Evolutionary conservation across 1,140 invertebrate genomes (phyloP).

Genomic region (Ectropis grisescens): DNA sequence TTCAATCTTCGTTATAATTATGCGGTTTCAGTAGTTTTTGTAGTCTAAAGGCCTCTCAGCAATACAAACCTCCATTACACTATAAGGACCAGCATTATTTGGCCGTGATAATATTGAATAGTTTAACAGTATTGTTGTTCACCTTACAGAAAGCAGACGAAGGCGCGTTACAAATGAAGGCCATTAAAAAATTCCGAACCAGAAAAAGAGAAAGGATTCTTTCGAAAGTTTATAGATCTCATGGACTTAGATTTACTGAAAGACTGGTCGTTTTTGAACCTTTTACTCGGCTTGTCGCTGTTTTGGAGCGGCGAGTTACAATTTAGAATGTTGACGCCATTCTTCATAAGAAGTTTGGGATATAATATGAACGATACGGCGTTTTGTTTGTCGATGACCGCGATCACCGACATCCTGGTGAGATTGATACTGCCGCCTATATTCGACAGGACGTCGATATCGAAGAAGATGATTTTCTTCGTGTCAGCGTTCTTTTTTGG

Average conservation of each 20-base stretch:
- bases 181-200: conserved; percentile 48
- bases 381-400: conserved; percentile 79
- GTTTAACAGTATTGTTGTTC: too few species aligned
- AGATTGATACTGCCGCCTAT: conserved; percentile 79
- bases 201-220: conserved; percentile 56
- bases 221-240: conserved; percentile 68
- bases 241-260: conserved; percentile 76
- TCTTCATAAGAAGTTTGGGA: conserved; percentile 77
- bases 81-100: too few species aligned
- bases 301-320: conserved; percentile 82
- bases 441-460: conserved; percentile 75
- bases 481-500: conserved; percentile 76
- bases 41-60: too few species aligned
- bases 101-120: too few species aligned
- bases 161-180: conserved; percentile 61
- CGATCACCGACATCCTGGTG: conserved; percentile 79
- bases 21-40: too few species aligned
- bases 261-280: conserved; percentile 78
- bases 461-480: conserved; percentile 79
- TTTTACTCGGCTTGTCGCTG: conserved; percentile 77
- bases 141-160: conserved; percentile 57
- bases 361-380: conserved; percentile 77
- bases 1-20: too few species aligned
- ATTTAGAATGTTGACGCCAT: conserved; percentile 82
- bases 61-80: too few species aligned